phyloP scores from a whole-genome alignment of 2,113 vertebrate genomes.

The Synchiropus splendidus region DNA sequence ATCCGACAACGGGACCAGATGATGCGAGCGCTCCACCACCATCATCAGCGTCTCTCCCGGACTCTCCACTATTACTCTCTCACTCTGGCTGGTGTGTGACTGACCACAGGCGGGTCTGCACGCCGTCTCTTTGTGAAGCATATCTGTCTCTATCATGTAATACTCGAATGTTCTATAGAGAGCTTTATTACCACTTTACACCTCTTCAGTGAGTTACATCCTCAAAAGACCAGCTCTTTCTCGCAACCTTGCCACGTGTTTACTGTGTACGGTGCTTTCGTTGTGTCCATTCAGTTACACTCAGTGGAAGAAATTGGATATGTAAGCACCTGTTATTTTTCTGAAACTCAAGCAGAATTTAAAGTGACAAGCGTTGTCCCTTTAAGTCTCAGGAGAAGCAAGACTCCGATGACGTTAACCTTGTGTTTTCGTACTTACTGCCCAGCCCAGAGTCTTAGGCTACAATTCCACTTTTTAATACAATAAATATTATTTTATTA shows the following conservation, averaged over 20 bases:
- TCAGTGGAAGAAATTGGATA: too few relatives aligned
- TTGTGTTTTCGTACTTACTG: too few relatives aligned
- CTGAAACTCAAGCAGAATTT: too few relatives aligned
- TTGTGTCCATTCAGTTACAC: conserved; percentile 14
- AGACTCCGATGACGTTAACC: background rate
- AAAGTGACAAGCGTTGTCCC: too few relatives aligned
- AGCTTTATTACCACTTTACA: conserved; percentile 38
- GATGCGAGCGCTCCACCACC: conserved; percentile 22
- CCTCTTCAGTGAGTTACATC: conserved; percentile 13
- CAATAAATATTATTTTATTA: too few relatives aligned
- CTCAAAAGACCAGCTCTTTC: conserved; percentile 12
- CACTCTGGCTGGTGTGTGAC: conserved; percentile 51
- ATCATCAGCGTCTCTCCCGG: too few relatives aligned
- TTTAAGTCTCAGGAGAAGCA: background rate
- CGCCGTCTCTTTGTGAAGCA: conserved; percentile 37
- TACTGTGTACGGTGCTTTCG: conserved; percentile 23
- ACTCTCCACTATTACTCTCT: too few relatives aligned
- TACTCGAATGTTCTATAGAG: conserved; percentile 43
- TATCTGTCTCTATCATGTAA: conserved; percentile 54
- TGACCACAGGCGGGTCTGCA: conserved; percentile 23
- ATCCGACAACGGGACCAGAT: conserved; percentile 35
- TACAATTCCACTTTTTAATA: too few relatives aligned
- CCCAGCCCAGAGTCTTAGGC: too few relatives aligned
- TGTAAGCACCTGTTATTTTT: too few relatives aligned
- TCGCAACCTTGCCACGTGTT: conserved; percentile 3